Conservation (phyloP, 2,113 vertebrate genomes). For the Epinephelus lanceolatus region DNA sequence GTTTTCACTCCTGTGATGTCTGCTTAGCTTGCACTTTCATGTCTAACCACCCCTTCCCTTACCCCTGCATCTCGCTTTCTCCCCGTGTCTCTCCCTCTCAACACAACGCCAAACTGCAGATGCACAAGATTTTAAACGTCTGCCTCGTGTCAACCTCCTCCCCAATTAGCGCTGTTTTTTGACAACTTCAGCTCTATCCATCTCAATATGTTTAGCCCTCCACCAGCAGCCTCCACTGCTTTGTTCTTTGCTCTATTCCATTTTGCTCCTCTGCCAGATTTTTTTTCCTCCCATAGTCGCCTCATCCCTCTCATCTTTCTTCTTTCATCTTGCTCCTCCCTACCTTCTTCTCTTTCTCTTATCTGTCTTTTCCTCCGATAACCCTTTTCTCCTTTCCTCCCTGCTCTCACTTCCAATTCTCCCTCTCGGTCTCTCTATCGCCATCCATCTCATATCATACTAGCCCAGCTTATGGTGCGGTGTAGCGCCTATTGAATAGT, state of each 20-base stretch:
- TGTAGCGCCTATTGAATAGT: conserved; percentile 44
- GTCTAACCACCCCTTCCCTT: not conserved
- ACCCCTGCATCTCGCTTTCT: not conserved
- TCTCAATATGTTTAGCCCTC: conserved; percentile 18
- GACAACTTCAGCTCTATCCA: conserved; percentile 51
- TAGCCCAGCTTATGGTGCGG: not conserved
- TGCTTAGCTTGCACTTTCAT: conserved; percentile 58
- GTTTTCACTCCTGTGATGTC: conserved; percentile 38
- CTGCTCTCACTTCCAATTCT: conserved; percentile 16
- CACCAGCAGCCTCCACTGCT: not conserved
- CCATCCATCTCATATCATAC: conserved; percentile 48
- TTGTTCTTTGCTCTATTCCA: not conserved
- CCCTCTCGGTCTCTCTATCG: not conserved
- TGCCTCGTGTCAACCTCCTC: conserved; percentile 35
- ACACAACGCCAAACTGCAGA: conserved; percentile 57
- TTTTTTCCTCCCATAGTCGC: not conserved
- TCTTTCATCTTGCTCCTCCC: not conserved
- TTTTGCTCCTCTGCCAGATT: not conserved
- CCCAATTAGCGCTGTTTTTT: conserved; percentile 62
- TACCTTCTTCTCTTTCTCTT: conserved; percentile 13
- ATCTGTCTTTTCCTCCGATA: conserved; percentile 37
- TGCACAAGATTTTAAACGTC: conserved; percentile 24
- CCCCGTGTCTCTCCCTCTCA: not conserved
- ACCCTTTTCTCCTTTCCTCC: conserved; percentile 20
- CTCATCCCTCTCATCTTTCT: conserved; percentile 15